Evolutionary conservation across 2,888 invertebrate species (phyloP).

Genomic region (Mechanitis messenoides): DNA sequence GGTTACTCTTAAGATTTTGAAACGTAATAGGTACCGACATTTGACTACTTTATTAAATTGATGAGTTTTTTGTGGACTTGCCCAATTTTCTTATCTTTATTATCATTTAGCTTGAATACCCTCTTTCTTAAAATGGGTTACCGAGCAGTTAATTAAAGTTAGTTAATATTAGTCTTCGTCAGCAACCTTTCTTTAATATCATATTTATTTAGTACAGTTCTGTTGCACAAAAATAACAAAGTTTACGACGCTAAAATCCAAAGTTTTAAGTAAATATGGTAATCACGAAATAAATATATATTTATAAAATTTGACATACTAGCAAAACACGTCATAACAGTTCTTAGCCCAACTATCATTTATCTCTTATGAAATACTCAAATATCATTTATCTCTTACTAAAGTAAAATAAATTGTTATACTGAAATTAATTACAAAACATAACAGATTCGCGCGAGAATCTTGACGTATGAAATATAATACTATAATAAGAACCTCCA

Average conservation of each 20-base stretch:
- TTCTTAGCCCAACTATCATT: too few relatives aligned
- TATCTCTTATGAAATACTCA: too few relatives aligned
- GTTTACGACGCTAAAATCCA: neutral
- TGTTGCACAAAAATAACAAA: neutral
- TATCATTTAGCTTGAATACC: conserved; percentile 34
- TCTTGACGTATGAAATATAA: too few relatives aligned
- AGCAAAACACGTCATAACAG: too few relatives aligned
- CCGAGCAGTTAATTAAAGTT: conserved; percentile 15
- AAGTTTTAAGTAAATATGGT: neutral
- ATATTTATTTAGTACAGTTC: conserved; percentile 2
- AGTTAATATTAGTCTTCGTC: conserved; percentile 13
- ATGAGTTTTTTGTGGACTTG: conserved; percentile 37
- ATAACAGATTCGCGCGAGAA: too few relatives aligned
- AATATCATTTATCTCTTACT: too few relatives aligned
- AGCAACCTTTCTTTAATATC: conserved; percentile 10
- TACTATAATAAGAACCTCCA: too few relatives aligned
- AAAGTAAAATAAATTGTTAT: too few relatives aligned
- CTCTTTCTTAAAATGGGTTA: conserved; percentile 23
- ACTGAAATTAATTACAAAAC: too few relatives aligned
- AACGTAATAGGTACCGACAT: conserved; percentile 37
- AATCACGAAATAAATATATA: too few relatives aligned
- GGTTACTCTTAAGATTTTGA: conserved; percentile 11
- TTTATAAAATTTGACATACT: too few relatives aligned
- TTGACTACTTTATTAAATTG: conserved; percentile 44
- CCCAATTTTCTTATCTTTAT: conserved; percentile 36